Percentiles rank a stretch among this genome's conserved stretches.
phyloP scores from a whole-genome alignment of 2,888 invertebrate species.

The Lysandra coridon region DNA sequence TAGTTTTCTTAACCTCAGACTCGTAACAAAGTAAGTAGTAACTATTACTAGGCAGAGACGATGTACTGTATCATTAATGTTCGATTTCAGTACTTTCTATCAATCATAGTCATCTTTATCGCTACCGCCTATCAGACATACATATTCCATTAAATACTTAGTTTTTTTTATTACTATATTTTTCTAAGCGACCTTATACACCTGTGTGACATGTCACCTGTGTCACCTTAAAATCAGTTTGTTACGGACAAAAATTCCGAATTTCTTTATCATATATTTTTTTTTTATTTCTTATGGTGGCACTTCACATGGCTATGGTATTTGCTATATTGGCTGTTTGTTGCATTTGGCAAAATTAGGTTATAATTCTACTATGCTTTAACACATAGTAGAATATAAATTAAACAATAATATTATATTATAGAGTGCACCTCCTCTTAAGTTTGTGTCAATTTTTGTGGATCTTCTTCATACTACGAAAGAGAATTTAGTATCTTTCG shows the following conservation, averaged over 20 bases:
- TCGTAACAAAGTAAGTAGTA: neutral
- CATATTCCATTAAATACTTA: neutral
- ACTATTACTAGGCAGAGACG: neutral
- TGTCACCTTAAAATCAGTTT: neutral
- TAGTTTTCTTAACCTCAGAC: neutral
- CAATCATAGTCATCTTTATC: conserved; percentile 12
- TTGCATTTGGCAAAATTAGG: too few species aligned
- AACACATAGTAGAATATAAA: too few species aligned
- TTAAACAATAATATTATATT: too few species aligned
- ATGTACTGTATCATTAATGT: neutral
- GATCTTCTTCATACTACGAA: neutral
- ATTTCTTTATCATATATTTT: too few species aligned
- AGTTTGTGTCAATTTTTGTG: too few species aligned
- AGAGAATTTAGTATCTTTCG: neutral
- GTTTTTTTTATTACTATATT: neutral
- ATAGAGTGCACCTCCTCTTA: too few species aligned
- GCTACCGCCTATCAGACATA: neutral
- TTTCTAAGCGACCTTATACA: neutral
- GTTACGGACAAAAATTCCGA: too few species aligned
- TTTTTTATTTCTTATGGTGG: too few species aligned
- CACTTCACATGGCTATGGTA: too few species aligned
- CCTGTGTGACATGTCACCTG: too few species aligned
- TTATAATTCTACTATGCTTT: too few species aligned
- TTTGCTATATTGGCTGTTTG: too few species aligned
- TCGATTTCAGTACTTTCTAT: neutral